phyloP scores from a whole-genome alignment of 2,888 invertebrate species.

The Panopea generosa region DNA sequence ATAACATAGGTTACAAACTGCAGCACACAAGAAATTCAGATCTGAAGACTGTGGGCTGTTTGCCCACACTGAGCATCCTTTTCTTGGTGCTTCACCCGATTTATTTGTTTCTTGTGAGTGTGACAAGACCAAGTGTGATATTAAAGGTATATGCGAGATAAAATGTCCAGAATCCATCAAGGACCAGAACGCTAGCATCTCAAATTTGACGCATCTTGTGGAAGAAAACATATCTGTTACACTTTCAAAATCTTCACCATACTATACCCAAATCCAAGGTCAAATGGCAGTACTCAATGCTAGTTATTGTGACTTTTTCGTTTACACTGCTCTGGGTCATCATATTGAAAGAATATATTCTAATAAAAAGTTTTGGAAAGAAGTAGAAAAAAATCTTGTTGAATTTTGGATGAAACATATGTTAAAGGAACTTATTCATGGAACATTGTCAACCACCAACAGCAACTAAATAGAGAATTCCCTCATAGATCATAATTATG shows the following conservation, averaged over 20 bases:
- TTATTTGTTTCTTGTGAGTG: conserved; percentile 4
- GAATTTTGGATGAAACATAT: conserved; percentile 16
- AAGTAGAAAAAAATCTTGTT: conserved; percentile 5
- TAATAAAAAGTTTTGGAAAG: conserved; percentile 18
- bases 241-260: background rate
- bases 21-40: background rate
- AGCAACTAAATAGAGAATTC: no score
- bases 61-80: background rate
- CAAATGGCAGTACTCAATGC: conserved; percentile 20
- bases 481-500: no score
- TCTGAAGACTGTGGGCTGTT: conserved; percentile 7
- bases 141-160: conserved; percentile 23
- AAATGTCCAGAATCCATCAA: conserved; percentile 20
- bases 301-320: conserved; percentile 27
- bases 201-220: conserved; percentile 10
- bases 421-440: no score
- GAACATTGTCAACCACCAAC: no score
- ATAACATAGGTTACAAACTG: background rate
- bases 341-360: background rate
- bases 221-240: background rate
- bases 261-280: conserved; percentile 20
- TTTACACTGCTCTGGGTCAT: conserved; percentile 14
- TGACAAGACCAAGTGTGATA: no score
- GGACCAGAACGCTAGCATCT: background rate
- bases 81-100: conserved; percentile 15